Evolutionary conservation across 1,140 invertebrate species (phyloP), one percentile per base, ranked within the genome.

Genomic region (Bilobella aurantiaca): DNA sequence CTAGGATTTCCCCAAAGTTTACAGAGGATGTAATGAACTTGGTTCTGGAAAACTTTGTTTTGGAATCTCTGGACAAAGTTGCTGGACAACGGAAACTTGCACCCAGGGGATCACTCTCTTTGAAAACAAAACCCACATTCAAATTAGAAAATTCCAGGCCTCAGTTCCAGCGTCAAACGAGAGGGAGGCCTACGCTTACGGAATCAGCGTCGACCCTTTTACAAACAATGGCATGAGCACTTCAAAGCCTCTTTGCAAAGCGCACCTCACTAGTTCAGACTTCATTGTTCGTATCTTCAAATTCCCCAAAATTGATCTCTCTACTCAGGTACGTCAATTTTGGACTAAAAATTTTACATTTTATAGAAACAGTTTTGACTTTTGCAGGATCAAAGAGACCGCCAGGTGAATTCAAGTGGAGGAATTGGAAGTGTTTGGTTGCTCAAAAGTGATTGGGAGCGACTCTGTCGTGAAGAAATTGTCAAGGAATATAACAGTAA

Each of bases 231-330:
- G 49, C 14, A 53, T 53, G 49, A 23, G 8, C 49, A 53, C 49
- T 18, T 5, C 12, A 3, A 53, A 53, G 25, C 49, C 49, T 5
- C 14, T 5, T 18, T 53, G 49, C 23, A 53, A 23, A 53, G 25
- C 14, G 49, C 49, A 53, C 14, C 49, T 53, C 49, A 12, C 14
- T 18, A 53, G 14, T 23, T 53, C 49, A 53, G 49, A 53, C 25
- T 53, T 53, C 23, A 53, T 53, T 53, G 49, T 53, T 23, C 49
- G 49, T 23, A 53, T 53, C 49, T 53, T 53, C 49, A 8, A 23
- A 53, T 53, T 42, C 18, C n/a, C n/a, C 8, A 42, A 18, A 42
- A 42, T 42, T 8, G 18, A 42, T 42, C 34, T 42, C n/a, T n/a
- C n/a, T n/a, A n/a, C n/a, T n/a, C n/a, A n/a, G n/a, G n/a, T n/a